These are phyloP conservation scores for Tarsius wallacei DNA, from an alignment of 2,797 vertebrate species.

Conservation along the genomic window DNA sequence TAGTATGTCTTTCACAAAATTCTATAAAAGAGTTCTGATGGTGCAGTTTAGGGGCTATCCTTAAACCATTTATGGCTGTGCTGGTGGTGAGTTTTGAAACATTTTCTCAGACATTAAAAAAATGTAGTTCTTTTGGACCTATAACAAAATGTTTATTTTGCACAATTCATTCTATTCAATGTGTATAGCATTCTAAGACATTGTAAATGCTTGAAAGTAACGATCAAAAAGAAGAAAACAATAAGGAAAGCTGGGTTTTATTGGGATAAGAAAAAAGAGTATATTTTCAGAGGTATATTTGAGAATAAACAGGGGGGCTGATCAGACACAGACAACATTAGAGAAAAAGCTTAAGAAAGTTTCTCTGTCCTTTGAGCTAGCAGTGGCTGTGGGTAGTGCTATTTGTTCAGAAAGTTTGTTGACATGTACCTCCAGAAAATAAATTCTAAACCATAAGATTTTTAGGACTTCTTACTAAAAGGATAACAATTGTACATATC, in stretches of 20 bases:
- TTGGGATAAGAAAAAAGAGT: not conserved
- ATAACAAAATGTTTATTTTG: constrained; percentile 66
- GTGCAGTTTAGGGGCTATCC: constrained; percentile 43
- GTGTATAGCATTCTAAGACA: not conserved
- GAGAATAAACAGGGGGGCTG: not conserved
- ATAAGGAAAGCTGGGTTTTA: not conserved
- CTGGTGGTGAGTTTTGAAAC: constrained; percentile 73
- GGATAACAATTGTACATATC: not conserved
- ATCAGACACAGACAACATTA: not conserved
- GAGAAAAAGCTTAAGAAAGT: constrained; percentile 1
- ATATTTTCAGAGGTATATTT: constrained; percentile 11
- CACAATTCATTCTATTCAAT: constrained; percentile 58
- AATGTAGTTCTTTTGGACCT: constrained; percentile 53
- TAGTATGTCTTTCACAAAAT: constrained; percentile 57
- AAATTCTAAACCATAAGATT: constrained; percentile 5
- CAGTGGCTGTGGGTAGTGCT: not conserved
- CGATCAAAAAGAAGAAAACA: constrained; percentile 19
- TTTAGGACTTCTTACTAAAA: not conserved
- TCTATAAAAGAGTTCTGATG: constrained; percentile 72
- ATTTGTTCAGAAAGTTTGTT: not conserved
- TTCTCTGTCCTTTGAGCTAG: constrained; percentile 8
- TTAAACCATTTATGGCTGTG: constrained; percentile 76
- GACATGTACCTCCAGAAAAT: not conserved
- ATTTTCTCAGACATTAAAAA: constrained; percentile 74
- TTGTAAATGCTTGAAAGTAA: constrained; percentile 34